phyloP scores from a whole-genome alignment of 2,888 invertebrate species.

The Drosophila niveifrons region DNA sequence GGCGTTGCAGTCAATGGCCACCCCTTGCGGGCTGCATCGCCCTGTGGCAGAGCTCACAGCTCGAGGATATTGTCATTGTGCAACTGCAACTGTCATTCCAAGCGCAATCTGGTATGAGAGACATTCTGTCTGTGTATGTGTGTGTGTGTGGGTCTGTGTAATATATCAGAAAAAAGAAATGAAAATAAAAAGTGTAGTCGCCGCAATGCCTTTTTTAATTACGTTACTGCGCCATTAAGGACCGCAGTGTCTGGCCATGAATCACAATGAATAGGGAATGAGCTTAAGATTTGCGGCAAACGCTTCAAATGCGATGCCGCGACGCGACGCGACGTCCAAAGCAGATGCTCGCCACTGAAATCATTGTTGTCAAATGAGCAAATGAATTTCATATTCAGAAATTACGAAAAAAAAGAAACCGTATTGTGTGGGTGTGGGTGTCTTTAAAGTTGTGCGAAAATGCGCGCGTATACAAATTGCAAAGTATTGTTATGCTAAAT shows the following conservation, averaged over 20 bases:
- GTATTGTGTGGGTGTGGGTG: neutral
- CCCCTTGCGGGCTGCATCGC: conserved; percentile 13
- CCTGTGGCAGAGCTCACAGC: conserved; percentile 35
- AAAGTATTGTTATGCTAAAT: conserved; percentile 77
- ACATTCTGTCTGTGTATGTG: conserved; percentile 2
- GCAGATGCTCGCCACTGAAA: conserved; percentile 2
- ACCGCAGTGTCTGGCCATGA: conserved; percentile 68
- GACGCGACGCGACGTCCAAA: conserved; percentile 2
- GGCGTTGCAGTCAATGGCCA: conserved; percentile 47
- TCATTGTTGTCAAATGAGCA: neutral
- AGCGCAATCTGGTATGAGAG: conserved; percentile 46
- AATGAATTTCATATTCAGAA: neutral
- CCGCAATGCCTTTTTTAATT: conserved; percentile 78
- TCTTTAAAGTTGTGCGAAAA: conserved; percentile 38
- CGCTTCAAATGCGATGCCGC: conserved; percentile 21
- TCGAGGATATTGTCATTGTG: conserved; percentile 62
- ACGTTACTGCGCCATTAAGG: conserved; percentile 78
- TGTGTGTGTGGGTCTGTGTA: conserved; percentile 15
- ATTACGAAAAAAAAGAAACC: neutral
- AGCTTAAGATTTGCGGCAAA: conserved; percentile 52
- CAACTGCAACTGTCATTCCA: conserved; percentile 68
- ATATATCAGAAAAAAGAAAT: conserved; percentile 60
- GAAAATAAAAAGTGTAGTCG: conserved; percentile 54
- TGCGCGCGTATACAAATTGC: conserved; percentile 60
- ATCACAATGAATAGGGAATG: conserved; percentile 66